Base-by-base conservation (phyloP, 2,888 invertebrate species). In the Pollenia labialis region DNA sequence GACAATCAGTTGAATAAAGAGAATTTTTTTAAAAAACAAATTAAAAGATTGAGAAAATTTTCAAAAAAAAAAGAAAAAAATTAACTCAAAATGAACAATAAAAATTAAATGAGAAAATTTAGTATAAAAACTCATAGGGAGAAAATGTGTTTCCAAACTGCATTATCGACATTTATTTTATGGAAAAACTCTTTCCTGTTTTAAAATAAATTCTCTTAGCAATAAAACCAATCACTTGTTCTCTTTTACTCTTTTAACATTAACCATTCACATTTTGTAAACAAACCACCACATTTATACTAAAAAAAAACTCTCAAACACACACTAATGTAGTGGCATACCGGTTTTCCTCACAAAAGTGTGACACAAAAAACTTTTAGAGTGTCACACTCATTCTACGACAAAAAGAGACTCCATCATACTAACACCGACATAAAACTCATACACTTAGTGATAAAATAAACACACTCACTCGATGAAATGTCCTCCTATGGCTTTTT, bases 301-400 rank as follows among this genome's bases (percentile, higher is more conserved):
- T 6, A 32, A 32, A 32, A 32, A 2, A 32, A 32, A 23, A 11
- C 10, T 12, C 48, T 58, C 14, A 69, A 54, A 75, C 42, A 48
- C n/a, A 18, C 58, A 66, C 71, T 79, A 68, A n/a, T 12, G 11
- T 66, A 77, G 64, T 74, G 64, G 48, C 77, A 81, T 79, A 62
- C 85, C 79, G 75, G 71, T 79, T 80, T 64, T 11, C 64, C 77
- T 44, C 62, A 60, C 48, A 62, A 54, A 72, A 74, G 56, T 81
- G 88, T 87, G 88, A 89, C 88, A 90, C 88, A 89, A 87, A 68
- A 42, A 44, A 40, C 88, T 89, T 89, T 89, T 89, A 88, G 85
- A 89, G 89, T 90, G 90, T 90, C 89, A 90, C 89, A 89, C 62
- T 48, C 48, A 6, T 32, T 32, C 62, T 18, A 12, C 54, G 50